Evolutionary conservation across 2,113 vertebrate species (phyloP).

Genomic region (Amia ocellicauda): DNA sequence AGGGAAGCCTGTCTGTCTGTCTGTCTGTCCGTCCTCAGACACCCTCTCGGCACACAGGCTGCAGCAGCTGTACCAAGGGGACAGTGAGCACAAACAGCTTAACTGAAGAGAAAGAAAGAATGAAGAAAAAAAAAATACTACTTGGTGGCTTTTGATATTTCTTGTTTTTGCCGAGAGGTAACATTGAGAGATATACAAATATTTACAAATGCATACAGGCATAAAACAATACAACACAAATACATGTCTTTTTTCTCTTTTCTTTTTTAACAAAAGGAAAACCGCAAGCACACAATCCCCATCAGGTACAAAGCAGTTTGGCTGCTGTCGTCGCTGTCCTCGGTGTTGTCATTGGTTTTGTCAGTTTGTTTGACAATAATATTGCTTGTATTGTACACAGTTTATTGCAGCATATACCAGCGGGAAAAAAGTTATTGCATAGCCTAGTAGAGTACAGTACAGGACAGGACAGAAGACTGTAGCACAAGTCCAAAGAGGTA

Average conservation of each 20-base stretch:
- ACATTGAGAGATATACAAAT: constrained; percentile 26
- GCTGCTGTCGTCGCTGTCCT: too few species aligned
- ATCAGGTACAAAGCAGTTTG: constrained; percentile 48
- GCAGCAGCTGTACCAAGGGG: too few species aligned
- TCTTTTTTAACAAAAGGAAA: constrained; percentile 41
- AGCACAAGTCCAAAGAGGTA: constrained; percentile 18
- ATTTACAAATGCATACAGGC: constrained; percentile 20
- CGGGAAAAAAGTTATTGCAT: constrained; percentile 59
- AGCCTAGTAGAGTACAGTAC: constrained; percentile 53
- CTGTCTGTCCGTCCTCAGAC: too few species aligned
- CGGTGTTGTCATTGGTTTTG: too few species aligned
- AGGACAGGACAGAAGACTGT: constrained; percentile 45
- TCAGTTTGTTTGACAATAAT: constrained; percentile 44
- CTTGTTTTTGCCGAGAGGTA: constrained; percentile 1
- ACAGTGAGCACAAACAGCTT: too few species aligned
- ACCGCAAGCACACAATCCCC: constrained; percentile 34
- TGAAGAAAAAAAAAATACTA: too few species aligned
- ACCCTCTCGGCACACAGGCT: too few species aligned
- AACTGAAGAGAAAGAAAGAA: too few species aligned
- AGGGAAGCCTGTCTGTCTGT: too few species aligned
- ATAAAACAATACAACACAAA: neutral
- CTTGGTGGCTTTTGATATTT: too few species aligned
- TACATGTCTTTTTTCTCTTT: constrained; percentile 21
- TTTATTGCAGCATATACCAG: constrained; percentile 58
- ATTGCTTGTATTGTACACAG: constrained; percentile 57